Base-by-base conservation (phyloP, 2,888 invertebrate genomes). In the Gryllus longicercus region DNA sequence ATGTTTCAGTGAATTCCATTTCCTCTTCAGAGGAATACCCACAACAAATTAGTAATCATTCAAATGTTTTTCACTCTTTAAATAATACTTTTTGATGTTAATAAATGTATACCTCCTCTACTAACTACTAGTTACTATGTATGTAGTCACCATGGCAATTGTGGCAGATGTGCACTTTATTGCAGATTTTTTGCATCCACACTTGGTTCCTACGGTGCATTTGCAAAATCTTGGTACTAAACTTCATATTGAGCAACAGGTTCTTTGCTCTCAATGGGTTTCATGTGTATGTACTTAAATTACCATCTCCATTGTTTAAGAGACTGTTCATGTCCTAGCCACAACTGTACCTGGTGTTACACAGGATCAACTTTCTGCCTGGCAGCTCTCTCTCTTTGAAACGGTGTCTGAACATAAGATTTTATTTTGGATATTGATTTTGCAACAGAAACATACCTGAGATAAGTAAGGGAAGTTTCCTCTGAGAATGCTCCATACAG, bases 191-290 rank as follows among this genome's bases (percentile, higher is more conserved):
- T 10, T 76, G 76, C n/a, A 76, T 76, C 76, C 25, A 76, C 14
- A 23, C 21, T 25, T 76, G 76, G 38, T 38, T 23, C 76, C 76
- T 25, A 38, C 16, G 25, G 14, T 76, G 76, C 25, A 76, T 23
- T 1, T 21, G 18, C 38, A 21, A 25, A 23, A 76, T 21, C 76
- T 76, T 25, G 76, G 76, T 25, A 2, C 76, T 12, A 76, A 76
- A 76, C 76, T 76, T 18, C 25, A 23, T 76, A 1, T 25, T 23
- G 25, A 21, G 76, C 2, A 38, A 76, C 23, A 18, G 76, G 76
- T 38, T 76, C 76, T 76, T 76, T 76, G n/a, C 2, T 23, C 76
- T 76, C 18, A 76, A 23, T 25, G 76, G 25, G 16, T 76, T 76
- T 76, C 21, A 76, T 2, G 21, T 76, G n/a, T 1, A 23, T 25